Evolutionary conservation across 1,140 invertebrate species (phyloP).

Genomic region (Teleogryllus occipitalis): DNA sequence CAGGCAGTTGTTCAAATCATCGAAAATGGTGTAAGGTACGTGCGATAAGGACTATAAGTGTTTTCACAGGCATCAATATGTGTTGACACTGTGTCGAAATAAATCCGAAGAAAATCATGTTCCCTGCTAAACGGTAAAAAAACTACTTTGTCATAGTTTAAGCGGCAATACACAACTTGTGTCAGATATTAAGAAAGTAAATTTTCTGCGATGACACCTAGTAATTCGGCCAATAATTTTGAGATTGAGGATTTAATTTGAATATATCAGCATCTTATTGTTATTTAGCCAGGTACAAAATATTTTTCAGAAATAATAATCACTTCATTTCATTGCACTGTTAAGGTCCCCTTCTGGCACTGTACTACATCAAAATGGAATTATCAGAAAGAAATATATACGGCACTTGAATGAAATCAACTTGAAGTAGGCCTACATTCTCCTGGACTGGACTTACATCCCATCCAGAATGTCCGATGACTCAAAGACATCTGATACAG

Average conservation of each 20-base stretch:
- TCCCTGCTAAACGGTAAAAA: neutral
- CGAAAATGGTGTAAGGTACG: neutral
- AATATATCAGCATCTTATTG: too few species aligned
- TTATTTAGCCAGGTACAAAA: neutral
- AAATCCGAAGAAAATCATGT: neutral
- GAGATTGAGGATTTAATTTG: neutral
- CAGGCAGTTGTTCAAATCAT: neutral
- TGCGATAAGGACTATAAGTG: neutral
- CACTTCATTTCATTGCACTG: neutral
- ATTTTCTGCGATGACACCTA: neutral
- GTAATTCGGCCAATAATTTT: neutral
- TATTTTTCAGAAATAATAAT: neutral
- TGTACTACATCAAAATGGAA: constrained; percentile 1
- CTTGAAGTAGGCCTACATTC: neutral
- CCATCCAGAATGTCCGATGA: constrained; percentile 17
- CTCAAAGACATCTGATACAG: constrained; percentile 34
- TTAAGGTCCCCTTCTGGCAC: neutral
- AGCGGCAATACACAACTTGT: neutral
- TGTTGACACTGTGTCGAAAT: neutral
- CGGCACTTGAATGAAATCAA: constrained; percentile 11
- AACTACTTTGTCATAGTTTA: neutral
- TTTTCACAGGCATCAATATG: neutral
- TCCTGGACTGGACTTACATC: constrained; percentile 14
- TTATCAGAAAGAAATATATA: neutral
- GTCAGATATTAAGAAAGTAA: neutral